phyloP scores from a whole-genome alignment of 2,888 invertebrate genomes.

The Chloroclysta siterata region DNA sequence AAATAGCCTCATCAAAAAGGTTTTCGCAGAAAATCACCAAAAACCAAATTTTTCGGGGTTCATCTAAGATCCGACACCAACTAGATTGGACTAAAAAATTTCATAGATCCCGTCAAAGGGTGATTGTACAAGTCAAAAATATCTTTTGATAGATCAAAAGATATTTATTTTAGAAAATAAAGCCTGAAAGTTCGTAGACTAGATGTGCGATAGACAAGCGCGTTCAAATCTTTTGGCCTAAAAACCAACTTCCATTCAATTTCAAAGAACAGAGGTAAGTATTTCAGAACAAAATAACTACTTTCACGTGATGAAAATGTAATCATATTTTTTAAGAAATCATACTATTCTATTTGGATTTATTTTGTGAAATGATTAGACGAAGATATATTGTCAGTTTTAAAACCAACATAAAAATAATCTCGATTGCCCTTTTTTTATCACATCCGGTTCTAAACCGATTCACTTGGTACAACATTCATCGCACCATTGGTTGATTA shows the following conservation, averaged over 20 bases:
- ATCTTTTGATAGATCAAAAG: too few relatives aligned
- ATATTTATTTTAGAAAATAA: not conserved
- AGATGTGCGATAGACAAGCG: conserved; percentile 4
- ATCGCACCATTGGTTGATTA: too few relatives aligned
- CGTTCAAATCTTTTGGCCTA: conserved; percentile 20
- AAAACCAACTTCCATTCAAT: conserved; percentile 1
- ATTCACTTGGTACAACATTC: too few relatives aligned
- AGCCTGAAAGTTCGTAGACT: not conserved
- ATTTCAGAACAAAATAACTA: conserved; percentile 2
- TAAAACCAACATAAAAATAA: not conserved
- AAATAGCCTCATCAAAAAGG: conserved; percentile 2
- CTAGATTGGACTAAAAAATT: conserved; percentile 55
- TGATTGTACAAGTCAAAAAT: conserved; percentile 20
- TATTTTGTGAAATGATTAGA: too few relatives aligned
- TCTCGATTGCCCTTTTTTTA: too few relatives aligned
- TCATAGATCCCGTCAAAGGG: conserved; percentile 28
- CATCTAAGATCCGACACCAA: conserved; percentile 52
- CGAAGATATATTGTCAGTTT: not conserved
- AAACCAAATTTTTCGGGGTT: conserved; percentile 37
- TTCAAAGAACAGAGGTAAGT: conserved; percentile 9
- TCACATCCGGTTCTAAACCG: too few relatives aligned
- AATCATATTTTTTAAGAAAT: not conserved
- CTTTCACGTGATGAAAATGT: not conserved
- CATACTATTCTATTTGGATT: too few relatives aligned
- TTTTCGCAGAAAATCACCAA: conserved; percentile 17